These are phyloP conservation scores for Pasiphila rectangulata DNA, from an alignment of 2,888 invertebrate species.

Conservation along the genomic window DNA sequence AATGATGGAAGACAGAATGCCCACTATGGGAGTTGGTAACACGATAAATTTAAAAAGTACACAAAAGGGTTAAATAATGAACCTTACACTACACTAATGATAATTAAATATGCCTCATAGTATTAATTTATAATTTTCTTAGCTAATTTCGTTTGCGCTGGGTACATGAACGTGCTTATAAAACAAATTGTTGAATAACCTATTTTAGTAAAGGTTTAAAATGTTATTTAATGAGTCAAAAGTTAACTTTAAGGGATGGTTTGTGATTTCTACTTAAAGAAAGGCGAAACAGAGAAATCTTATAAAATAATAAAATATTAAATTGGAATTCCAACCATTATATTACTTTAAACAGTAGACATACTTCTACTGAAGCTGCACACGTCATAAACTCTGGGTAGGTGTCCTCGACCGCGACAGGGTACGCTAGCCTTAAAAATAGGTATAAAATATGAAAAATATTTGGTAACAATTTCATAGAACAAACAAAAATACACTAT, in stretches of 20 bases:
- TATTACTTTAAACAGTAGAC: conserved; percentile 15
- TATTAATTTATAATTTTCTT: conserved; percentile 10
- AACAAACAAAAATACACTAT: conserved; percentile 40
- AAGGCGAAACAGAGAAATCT: conserved; percentile 7
- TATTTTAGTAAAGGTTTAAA: conserved; percentile 20
- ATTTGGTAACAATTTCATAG: conserved; percentile 78
- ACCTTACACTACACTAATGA: conserved; percentile 45
- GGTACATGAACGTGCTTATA: conserved; percentile 13
- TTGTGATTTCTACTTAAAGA: neutral
- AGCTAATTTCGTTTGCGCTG: conserved; percentile 18
- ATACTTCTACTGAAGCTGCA: conserved; percentile 9
- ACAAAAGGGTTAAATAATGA: conserved; percentile 30
- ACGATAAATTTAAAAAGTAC: conserved; percentile 34
- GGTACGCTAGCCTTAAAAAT: conserved; percentile 23
- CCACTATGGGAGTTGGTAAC: conserved; percentile 69
- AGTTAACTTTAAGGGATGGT: conserved; percentile 2
- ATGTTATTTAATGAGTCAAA: conserved; percentile 4
- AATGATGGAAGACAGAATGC: conserved; percentile 67
- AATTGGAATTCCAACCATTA: conserved; percentile 21
- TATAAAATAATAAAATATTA: conserved; percentile 21
- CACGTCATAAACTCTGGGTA: conserved; percentile 14
- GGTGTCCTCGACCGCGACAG: conserved; percentile 4
- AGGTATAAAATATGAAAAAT: conserved; percentile 66
- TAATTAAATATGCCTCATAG: conserved; percentile 24
- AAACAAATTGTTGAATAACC: conserved; percentile 7